Base-by-base conservation (phyloP, 2,797 vertebrate genomes). In the Alcedo atthis region DNA sequence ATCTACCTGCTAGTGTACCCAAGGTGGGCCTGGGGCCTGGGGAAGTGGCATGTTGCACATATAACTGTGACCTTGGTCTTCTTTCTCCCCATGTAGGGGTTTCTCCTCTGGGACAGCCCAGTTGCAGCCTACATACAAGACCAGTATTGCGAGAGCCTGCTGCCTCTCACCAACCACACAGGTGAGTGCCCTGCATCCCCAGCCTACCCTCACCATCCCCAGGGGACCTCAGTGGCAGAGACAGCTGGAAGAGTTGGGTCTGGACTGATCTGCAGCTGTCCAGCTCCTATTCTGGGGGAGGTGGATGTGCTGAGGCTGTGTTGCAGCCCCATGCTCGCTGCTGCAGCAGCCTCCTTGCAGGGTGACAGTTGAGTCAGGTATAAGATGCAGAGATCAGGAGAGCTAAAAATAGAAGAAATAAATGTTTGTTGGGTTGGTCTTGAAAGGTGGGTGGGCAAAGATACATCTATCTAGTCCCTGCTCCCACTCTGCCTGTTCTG, bases 81-180 rank as follows among this genome's bases (percentile, higher is more conserved):
- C 55, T 80, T 8, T 20, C 76, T 93, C 85, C 94, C 49, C 45
- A 2, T 66, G 8, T 97, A 99, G 98, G 96, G 70, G 5, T 97
- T 98, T 17, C 95, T 97, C 87, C 80, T 98, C 83, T 81, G 98
- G 42, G 96, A 97, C 30, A 97, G 96, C 55, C 94, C 93, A 0
- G 94, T 93, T 14, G 93, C 97, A 3, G 96, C 97, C 86, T 97
- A 97, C 26, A 77, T 97, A 21, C 98, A 97, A 30, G 98, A 98
- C 49, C 94, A 98, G 96, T 98, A 97, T 62, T 99, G 98, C 8
- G 98, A 98, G 92, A 98, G 96, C 71, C 95, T 98, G 68, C 95
- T 92, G 0, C 97, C 97, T 7, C 89, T 87, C 35, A 97, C 95
- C 92, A 99, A 99, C 42, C 49, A 97, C 91, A 98, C 98, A 0